phyloP scores from a whole-genome alignment of 2,113 vertebrate genomes.

The Garra rufa region DNA sequence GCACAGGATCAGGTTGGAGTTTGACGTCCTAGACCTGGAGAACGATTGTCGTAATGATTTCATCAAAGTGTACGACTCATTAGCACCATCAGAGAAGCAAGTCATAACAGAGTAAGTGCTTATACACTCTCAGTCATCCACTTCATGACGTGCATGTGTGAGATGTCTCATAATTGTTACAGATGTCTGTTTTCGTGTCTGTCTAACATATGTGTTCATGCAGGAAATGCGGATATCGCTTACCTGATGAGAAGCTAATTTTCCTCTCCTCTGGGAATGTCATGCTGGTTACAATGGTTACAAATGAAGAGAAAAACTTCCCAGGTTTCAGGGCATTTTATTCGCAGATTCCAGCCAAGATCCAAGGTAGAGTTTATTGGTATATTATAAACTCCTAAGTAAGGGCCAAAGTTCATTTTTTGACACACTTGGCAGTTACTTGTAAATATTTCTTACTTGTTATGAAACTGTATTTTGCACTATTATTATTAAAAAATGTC shows the following conservation, averaged over 20 bases:
- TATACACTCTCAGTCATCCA: too few species aligned
- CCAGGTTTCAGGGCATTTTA: conserved; percentile 87
- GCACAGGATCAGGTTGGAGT: conserved; percentile 82
- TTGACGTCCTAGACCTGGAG: conserved; percentile 85
- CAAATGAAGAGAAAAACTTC: conserved; percentile 81
- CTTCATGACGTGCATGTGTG: background rate
- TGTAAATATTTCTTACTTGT: background rate
- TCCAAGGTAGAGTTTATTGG: conserved; percentile 59
- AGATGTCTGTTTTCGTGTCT: background rate
- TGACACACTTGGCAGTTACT: background rate
- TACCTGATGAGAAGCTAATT: conserved; percentile 81
- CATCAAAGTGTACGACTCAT: conserved; percentile 86
- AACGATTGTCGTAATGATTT: conserved; percentile 75
- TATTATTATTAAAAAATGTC: background rate
- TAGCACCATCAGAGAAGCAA: conserved; percentile 78
- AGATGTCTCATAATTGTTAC: background rate
- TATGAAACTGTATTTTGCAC: background rate
- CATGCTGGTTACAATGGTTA: conserved; percentile 85
- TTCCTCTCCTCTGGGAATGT: conserved; percentile 92
- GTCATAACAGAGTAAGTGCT: conserved; percentile 82
- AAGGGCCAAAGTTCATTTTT: background rate
- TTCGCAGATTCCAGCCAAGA: conserved; percentile 80
- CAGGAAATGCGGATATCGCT: conserved; percentile 87
- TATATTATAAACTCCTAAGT: background rate
- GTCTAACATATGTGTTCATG: background rate